These are phyloP conservation scores for Drosophila meridiana DNA, from an alignment of 2,888 invertebrate genomes.

Conservation along the genomic window DNA sequence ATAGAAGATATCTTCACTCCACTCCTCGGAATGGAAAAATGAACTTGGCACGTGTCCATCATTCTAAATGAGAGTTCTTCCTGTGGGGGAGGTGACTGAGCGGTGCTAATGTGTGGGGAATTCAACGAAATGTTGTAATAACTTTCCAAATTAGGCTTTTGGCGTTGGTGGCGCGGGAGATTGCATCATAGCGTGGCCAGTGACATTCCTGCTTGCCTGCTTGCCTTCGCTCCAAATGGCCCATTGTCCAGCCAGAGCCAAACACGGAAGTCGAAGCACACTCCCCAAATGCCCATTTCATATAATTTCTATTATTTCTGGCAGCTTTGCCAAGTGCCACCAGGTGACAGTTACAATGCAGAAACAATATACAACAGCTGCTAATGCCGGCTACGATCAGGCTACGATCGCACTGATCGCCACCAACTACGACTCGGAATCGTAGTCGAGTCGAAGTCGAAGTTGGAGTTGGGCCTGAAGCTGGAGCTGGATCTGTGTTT, in stretches of 20 bases:
- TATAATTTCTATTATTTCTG: constrained; percentile 78
- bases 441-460: constrained; percentile 9
- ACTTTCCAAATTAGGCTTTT: constrained; percentile 64
- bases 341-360: constrained; percentile 77
- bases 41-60: constrained; percentile 77
- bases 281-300: constrained; percentile 77
- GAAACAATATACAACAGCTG: constrained; percentile 73
- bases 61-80: constrained; percentile 50
- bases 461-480: constrained; percentile 11
- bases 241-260: constrained; percentile 66
- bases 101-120: constrained; percentile 55
- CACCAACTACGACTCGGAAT: constrained; percentile 32
- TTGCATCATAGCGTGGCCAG: constrained; percentile 46
- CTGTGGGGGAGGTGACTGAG: constrained; percentile 42
- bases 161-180: constrained; percentile 42
- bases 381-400: constrained; percentile 40
- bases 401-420: constrained; percentile 52
- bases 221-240: constrained; percentile 50
- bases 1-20: constrained; percentile 46
- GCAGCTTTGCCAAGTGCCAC: constrained; percentile 74
- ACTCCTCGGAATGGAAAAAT: constrained; percentile 42
- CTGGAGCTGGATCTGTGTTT: constrained; percentile 22
- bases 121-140: constrained; percentile 63
- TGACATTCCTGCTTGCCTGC: constrained; percentile 29
- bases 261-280: constrained; percentile 74